Percentiles rank a stretch among this genome's conserved stretches.
Evolutionary conservation across 2,113 vertebrate genomes (phyloP).

Genomic region (Bucco capensis): DNA sequence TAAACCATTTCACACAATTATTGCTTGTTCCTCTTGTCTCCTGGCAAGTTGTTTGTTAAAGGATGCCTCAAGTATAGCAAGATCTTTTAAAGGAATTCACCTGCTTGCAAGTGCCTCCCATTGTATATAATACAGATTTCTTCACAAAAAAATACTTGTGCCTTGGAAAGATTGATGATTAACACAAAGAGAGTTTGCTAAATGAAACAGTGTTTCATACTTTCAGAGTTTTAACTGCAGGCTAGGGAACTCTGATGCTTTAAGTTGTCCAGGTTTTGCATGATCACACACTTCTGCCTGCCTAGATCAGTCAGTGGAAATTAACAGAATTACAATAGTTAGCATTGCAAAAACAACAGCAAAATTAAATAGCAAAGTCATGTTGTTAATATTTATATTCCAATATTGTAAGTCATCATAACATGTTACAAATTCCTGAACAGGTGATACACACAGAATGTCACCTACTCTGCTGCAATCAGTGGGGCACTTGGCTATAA

Average conservation of each 20-base stretch:
- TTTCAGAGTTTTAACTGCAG: not conserved
- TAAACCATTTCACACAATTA: not conserved
- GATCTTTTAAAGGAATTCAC: not conserved
- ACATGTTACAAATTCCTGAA: not conserved
- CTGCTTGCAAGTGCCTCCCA: not conserved
- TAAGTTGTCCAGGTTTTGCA: fast-evolving
- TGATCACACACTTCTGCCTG: not conserved
- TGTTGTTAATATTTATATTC: not conserved
- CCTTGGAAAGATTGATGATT: not conserved
- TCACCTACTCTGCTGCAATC: not conserved
- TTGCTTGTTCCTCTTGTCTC: not conserved
- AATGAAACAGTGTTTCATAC: not conserved
- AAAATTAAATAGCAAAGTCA: not conserved
- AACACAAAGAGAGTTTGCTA: not conserved
- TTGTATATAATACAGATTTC: not conserved
- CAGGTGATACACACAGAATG: not conserved
- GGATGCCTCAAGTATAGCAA: not conserved
- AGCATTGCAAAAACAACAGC: not conserved
- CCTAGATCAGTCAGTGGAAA: not conserved
- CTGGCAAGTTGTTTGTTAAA: not conserved
- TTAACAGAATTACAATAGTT: not conserved
- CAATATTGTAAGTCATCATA: not conserved
- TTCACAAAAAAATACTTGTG: not conserved
- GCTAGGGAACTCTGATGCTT: not conserved
- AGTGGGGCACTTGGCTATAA: not conserved